Evolutionary conservation across 2,888 invertebrate genomes (phyloP).

Genomic region (Ochropleura leucogaster): DNA sequence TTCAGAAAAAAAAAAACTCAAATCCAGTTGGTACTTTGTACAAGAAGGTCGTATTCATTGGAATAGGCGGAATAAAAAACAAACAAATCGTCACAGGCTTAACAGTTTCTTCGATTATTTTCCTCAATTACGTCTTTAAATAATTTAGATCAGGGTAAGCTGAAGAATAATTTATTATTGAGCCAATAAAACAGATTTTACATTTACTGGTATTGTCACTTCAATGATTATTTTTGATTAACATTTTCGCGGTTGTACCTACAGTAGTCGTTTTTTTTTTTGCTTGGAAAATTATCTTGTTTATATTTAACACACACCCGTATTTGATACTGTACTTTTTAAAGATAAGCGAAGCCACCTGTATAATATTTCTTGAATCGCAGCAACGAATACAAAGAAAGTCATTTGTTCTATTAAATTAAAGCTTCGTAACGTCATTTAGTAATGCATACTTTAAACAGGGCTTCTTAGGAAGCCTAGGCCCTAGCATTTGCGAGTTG

Average conservation of each 20-base stretch:
- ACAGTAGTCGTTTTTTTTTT: not conserved
- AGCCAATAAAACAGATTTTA: not conserved
- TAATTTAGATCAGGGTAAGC: constrained; percentile 17
- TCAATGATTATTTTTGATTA: not conserved
- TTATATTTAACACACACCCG: not conserved
- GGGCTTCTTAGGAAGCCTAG: no score
- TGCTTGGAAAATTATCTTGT: not conserved
- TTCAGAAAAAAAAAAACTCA: no score
- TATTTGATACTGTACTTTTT: not conserved
- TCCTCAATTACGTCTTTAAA: constrained; percentile 18
- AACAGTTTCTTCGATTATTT: not conserved
- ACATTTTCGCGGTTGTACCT: not conserved
- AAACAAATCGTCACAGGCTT: not conserved
- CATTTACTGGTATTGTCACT: not conserved
- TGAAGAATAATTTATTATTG: not conserved
- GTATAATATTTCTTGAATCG: not conserved
- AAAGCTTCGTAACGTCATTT: not conserved
- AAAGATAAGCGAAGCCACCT: not conserved
- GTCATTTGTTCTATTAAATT: not conserved
- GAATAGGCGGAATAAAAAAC: not conserved
- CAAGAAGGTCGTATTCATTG: constrained; percentile 4
- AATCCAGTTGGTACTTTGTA: not conserved
- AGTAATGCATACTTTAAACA: not conserved
- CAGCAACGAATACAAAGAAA: not conserved
- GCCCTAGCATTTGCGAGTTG: no score